phyloP scores from a whole-genome alignment of 2,888 invertebrate genomes.

The Oscheius sp. region DNA sequence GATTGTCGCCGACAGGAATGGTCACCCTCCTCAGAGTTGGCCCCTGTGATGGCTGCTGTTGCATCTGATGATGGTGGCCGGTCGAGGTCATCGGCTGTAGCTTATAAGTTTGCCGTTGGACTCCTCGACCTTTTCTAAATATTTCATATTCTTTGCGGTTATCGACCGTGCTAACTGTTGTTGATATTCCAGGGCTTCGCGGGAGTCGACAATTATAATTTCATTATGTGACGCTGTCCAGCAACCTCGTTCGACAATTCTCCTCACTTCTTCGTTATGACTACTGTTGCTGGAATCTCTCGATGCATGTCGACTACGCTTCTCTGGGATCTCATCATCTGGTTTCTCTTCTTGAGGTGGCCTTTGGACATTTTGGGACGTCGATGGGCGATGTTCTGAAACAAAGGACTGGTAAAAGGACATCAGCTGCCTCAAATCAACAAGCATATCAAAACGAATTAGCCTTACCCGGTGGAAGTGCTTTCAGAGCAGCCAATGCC shows the following conservation, averaged over 20 bases:
- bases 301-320: conserved; percentile 64
- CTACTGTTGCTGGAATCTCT: conserved; percentile 62
- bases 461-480: conserved; percentile 24
- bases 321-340: conserved; percentile 41
- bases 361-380: conserved; percentile 16
- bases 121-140: conserved; percentile 5
- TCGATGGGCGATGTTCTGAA: conserved; percentile 37
- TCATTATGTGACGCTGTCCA: conserved; percentile 20
- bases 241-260: conserved; percentile 16
- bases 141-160: no score
- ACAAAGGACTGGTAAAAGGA: no score
- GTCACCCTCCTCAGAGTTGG: conserved; percentile 23
- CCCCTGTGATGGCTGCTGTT: not conserved
- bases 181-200: not conserved
- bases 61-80: not conserved
- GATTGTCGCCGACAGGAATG: conserved; percentile 18
- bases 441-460: no score
- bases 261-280: conserved; percentile 48
- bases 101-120: not conserved
- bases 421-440: no score
- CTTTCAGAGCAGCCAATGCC: conserved; percentile 43
- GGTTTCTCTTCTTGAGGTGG: not conserved
- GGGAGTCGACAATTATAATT: conserved; percentile 19
- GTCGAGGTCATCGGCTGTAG: not conserved
- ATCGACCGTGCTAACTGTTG: not conserved